Percentiles rank a stretch among this genome's conserved stretches.
Conservation (phyloP, 2,888 invertebrate genomes). For the Heterodera filipjevi region DNA sequence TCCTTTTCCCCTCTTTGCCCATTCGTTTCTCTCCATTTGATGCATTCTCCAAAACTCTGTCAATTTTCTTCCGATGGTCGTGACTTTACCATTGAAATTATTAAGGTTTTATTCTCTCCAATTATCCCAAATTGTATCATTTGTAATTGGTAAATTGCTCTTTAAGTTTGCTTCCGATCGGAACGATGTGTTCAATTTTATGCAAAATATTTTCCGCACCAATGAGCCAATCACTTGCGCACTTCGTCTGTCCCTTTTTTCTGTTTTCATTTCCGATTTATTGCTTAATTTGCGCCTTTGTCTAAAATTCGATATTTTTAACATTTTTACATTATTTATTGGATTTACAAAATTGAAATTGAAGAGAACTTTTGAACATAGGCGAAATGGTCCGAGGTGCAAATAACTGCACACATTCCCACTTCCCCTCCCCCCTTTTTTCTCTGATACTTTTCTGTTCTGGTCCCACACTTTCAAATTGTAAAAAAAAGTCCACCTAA, state of each 20-base stretch:
- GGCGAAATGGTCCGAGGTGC: no score
- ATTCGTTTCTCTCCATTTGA: background rate
- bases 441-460: no score
- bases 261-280: background rate
- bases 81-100: background rate
- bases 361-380: no score
- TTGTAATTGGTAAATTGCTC: background rate
- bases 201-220: constrained; percentile 33
- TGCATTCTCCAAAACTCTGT: background rate
- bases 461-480: no score
- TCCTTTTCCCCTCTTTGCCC: background rate
- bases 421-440: no score
- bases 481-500: no score
- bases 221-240: constrained; percentile 35
- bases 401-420: no score
- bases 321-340: background rate
- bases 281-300: background rate
- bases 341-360: no score
- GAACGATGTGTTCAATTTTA: constrained; percentile 25
- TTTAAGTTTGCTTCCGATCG: constrained; percentile 7
- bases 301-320: background rate
- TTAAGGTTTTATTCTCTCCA: background rate
- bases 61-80: background rate
- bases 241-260: constrained; percentile 25
- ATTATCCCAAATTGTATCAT: background rate